Base-by-base conservation (phyloP, 92 coral and sea anemone genomes). In the Palythoa heliodiscus region DNA sequence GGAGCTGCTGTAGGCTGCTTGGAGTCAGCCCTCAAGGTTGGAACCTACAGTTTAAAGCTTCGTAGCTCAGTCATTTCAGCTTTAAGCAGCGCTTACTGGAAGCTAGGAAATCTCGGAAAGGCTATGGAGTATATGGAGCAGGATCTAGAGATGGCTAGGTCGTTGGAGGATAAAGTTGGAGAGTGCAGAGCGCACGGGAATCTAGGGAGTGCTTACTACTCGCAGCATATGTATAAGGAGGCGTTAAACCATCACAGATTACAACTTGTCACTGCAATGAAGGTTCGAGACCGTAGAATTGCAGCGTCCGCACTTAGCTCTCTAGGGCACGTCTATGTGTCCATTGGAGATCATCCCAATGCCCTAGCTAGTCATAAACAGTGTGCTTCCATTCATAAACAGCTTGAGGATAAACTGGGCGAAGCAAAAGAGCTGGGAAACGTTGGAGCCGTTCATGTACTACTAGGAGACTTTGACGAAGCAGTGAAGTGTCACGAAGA, bases 21-120 rank as follows among this genome's bases (percentile, higher is more conserved):
- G 53, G 99, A 97, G 82, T 95, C 98, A 3, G 97, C 99, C 25
- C 89, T 97, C 66, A 93, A 94, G 73, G 92, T 97, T 50, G 98
- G 98, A 5, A 95, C 99, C 3, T 95, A 93, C 66, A 96, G 99
- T n/a, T 85, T 97, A 17, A 93, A 95, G 76, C 91, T 97, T 76
- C 95, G 99, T 23, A 97, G 99, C 24, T 97, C 99, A 2, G 99
- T 97, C 38, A 97, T 97, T 74, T 97, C 99, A 0, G 99, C 99
- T 0, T 89, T 97, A 55, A 97, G 98, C 55, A 97, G 95, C 7
- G 99, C 99, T 52, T 97, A 97, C 91, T 97, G 99, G 99, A 97
- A 97, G 78, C 83, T 97, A 11, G 99, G 97, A 3, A 97, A 95
- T 77, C 82, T 93, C 6, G 86, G 81, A 53, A 95, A 93, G 66